These are phyloP conservation scores for Amblyjoppa proteus DNA, from an alignment of 2,888 invertebrate species.

Conservation along the genomic window DNA sequence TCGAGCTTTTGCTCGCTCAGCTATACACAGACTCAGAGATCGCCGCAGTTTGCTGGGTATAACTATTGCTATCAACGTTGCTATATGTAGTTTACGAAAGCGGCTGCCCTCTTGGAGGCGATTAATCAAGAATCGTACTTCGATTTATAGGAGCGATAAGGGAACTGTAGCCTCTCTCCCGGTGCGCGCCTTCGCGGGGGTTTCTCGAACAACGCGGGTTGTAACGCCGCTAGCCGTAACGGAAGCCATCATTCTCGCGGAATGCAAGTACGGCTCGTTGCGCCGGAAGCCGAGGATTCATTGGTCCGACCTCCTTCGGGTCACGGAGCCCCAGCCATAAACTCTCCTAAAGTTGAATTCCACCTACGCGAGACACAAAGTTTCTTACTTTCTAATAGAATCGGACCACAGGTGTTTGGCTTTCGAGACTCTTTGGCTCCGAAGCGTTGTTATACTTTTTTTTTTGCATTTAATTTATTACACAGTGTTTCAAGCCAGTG, in stretches of 20 bases:
- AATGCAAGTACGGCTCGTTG: conserved; percentile 66
- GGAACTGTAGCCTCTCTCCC: conserved; percentile 43
- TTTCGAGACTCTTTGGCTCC: background rate
- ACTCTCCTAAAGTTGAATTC: conserved; percentile 49
- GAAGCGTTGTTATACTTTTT: background rate
- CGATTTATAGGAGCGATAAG: conserved; percentile 72
- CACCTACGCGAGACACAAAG: conserved; percentile 28
- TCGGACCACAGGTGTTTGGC: conserved; percentile 6
- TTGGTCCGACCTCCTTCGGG: conserved; percentile 59
- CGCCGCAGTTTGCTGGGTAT: background rate
- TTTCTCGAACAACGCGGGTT: conserved; percentile 48
- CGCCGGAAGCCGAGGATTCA: conserved; percentile 65
- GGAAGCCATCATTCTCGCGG: conserved; percentile 72
- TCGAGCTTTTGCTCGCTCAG: conserved; percentile 48
- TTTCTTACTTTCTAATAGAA: conserved; percentile 26
- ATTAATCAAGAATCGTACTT: conserved; percentile 72
- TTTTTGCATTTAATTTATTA: background rate
- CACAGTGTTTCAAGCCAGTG: background rate
- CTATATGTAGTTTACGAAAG: conserved; percentile 35
- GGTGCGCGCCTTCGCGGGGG: conserved; percentile 33
- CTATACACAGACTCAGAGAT: conserved; percentile 20
- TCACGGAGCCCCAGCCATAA: conserved; percentile 42
- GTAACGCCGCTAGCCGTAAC: conserved; percentile 56
- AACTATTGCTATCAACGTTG: background rate
- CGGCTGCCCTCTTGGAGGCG: conserved; percentile 45